Evolutionary conservation across 1,140 invertebrate genomes (phyloP).

Genomic region (Heliconius hewitsoni): DNA sequence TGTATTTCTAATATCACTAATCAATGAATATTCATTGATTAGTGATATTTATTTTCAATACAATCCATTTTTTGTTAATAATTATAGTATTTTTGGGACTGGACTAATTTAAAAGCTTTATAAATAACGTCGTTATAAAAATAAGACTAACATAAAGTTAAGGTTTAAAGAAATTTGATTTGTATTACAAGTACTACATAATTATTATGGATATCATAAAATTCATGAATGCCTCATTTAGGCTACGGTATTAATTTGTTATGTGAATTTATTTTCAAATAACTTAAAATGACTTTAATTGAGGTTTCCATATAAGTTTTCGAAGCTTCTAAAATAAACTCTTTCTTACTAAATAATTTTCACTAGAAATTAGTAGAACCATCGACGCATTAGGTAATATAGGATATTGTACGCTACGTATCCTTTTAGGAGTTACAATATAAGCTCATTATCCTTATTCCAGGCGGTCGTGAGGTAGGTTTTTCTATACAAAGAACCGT

Average conservation of each 20-base stretch:
- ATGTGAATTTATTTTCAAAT: no score
- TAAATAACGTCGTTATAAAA: background rate
- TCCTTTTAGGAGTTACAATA: slow-evolving; percentile 6
- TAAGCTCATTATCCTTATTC: slow-evolving; percentile 8
- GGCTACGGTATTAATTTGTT: no score
- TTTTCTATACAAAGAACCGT: slow-evolving; percentile 9
- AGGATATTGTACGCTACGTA: background rate
- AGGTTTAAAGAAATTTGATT: background rate
- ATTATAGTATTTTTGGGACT: no score
- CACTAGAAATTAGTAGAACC: background rate
- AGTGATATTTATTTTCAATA: background rate
- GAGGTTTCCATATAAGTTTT: background rate
- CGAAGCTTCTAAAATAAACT: background rate
- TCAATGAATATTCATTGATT: no score
- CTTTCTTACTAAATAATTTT: background rate
- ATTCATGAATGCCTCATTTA: background rate
- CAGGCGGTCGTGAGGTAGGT: slow-evolving; percentile 4
- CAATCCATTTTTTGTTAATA: no score
- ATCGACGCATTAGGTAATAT: slow-evolving; percentile 1
- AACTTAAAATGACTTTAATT: no score
- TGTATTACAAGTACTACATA: background rate
- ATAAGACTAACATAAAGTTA: background rate
- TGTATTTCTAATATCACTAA: background rate
- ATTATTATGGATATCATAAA: background rate
- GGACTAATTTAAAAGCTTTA: no score